Evolutionary conservation across 2,888 invertebrate species (phyloP), one percentile per base, ranked within the genome.

Genomic region (Phorcus lineatus): DNA sequence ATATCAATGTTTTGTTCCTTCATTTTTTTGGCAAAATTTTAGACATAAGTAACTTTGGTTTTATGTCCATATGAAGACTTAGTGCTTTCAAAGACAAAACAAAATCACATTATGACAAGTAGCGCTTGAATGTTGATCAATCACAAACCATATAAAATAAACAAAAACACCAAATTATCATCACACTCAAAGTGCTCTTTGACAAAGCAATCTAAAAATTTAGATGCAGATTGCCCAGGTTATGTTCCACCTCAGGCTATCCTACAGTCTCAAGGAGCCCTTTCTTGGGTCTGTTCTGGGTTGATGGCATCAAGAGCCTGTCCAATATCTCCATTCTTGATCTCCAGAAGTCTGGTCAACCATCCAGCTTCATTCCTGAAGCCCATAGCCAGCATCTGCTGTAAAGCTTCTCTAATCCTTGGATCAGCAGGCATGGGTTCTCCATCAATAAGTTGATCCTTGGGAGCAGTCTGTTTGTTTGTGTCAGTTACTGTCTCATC

Each of bases 341-440:
- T 94, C 86, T 95, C 94, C 47, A 96, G 92, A 13, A 96, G 94
- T 79, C 95, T 94, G 1, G 95, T 95, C 82, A 96, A 93, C 95
- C 96, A 95, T 19, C 95, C 95, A 7, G 95, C 95, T 81, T 96
- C 96, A 91, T 97, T 96, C 87, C 95, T 95, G 93, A 96, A 97
- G 53, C 97, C 97, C 97, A 97, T 97, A 2, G 88, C 84, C 80
- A 87, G 94, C 96, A 97, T 96, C 57, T 95, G 94, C 75, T 94
- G 93, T 24, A 96, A 93, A 2, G 96, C 95, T 0, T 94, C 94
- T 78, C 95, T 95, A 80, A 97, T 95, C 83, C 94, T 94, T 0
- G 95, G 94, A 88, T 95, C 95, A 78, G 82, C 78, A 83, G 76
- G 57, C 77, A 81, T 78, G 83, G 81, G 81, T 28, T 81, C 78